A percentile compares a stretch with the other conserved stretches of the same genome.
Evolutionary conservation across 1,140 invertebrate genomes (phyloP).

Genomic region (Rhopalosiphum padi): DNA sequence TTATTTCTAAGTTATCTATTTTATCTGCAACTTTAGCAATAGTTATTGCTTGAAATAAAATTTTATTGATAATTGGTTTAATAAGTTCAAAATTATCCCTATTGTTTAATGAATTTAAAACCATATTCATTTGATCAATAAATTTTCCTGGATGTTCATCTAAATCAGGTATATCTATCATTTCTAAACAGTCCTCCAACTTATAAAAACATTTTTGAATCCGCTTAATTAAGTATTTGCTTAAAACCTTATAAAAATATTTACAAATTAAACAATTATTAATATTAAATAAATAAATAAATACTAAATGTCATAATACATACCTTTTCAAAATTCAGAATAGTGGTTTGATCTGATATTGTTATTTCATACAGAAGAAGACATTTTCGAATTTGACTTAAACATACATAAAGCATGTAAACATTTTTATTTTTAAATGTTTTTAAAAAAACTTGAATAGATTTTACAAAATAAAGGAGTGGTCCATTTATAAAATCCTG

Average conservation of each 20-base stretch:
- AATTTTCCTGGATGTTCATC: constrained; percentile 54
- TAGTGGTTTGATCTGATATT: neutral
- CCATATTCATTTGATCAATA: constrained; percentile 46
- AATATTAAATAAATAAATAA: neutral
- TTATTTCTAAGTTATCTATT: constrained; percentile 43
- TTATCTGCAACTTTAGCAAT: constrained; percentile 46
- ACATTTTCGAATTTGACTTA: constrained; percentile 56
- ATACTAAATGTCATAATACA: neutral
- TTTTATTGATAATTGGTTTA: constrained; percentile 42
- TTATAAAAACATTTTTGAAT: constrained; percentile 56
- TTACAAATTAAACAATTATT: neutral
- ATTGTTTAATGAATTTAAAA: constrained; percentile 33
- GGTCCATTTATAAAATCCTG: constrained; percentile 34
- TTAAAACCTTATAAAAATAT: neutral
- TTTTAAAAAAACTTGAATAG: constrained; percentile 38
- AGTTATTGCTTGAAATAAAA: constrained; percentile 53
- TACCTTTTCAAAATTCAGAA: constrained; percentile 45
- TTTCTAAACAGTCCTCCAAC: constrained; percentile 36
- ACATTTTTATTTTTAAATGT: constrained; percentile 26
- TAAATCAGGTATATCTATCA: neutral
- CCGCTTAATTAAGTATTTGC: constrained; percentile 28
- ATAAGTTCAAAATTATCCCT: neutral
- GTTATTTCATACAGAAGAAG: constrained; percentile 29
- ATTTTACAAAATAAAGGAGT: constrained; percentile 45
- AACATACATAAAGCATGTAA: constrained; percentile 43